Percentiles rank a stretch among this genome's conserved stretches.
Conservation (phyloP, 2,113 vertebrate species). For the Desmodus rotundus region DNA sequence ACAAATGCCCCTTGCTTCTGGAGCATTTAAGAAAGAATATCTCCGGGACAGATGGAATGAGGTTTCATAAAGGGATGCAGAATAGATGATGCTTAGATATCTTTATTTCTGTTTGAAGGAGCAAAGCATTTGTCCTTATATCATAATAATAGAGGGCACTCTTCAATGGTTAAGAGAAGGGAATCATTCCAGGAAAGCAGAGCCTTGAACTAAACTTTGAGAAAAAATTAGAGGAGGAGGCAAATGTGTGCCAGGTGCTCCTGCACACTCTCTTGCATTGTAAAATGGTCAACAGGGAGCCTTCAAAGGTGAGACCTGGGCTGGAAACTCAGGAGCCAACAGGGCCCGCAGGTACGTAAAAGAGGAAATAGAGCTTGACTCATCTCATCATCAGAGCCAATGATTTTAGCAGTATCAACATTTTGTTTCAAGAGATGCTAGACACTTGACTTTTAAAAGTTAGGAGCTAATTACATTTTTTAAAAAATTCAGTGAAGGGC, state of each 20-base stretch:
- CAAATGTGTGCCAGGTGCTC: not conserved
- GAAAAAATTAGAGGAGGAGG: not conserved
- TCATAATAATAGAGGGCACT: not conserved
- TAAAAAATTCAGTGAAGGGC: not conserved
- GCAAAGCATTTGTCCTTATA: not conserved
- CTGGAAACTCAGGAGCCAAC: not conserved
- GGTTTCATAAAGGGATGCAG: not conserved
- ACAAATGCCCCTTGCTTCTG: not conserved
- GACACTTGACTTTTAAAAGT: not conserved
- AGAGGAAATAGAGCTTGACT: not conserved
- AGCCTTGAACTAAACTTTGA: not conserved
- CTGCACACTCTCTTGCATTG: not conserved
- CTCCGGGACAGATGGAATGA: not conserved
- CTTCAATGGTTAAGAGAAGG: not conserved
- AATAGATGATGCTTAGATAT: not conserved
- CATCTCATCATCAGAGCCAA: not conserved
- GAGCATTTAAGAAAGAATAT: not conserved
- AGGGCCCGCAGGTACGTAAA: not conserved
- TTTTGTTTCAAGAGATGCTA: not conserved
- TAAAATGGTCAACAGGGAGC: not conserved
- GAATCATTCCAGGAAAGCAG: not conserved
- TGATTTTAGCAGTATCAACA: not conserved
- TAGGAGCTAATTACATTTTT: not conserved
- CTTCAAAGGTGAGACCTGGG: not conserved
- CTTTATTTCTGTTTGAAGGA: not conserved